Percentiles rank a stretch among this genome's conserved stretches.
Evolutionary conservation across 2,888 invertebrate genomes (phyloP).

Genomic region (Mechanitis mazaeus): DNA sequence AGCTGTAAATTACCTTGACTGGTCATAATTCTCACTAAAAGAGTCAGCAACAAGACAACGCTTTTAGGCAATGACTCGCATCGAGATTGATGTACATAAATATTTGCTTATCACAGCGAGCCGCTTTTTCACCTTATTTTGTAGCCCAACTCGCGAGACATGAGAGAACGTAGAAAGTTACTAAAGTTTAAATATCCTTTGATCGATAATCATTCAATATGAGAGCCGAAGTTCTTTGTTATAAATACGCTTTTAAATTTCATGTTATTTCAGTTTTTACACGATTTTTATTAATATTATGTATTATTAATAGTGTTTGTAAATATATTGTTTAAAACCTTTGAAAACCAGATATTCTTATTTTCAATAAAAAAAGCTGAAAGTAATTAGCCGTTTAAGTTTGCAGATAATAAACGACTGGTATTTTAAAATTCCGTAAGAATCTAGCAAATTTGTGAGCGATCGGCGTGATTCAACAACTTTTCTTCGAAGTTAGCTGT

Average conservation of each 20-base stretch:
- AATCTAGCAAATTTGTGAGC: constrained; percentile 67
- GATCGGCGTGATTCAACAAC: constrained; percentile 71
- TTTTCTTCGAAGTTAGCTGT: constrained; percentile 57
- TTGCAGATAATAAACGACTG: constrained; percentile 54
- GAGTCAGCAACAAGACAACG: constrained; percentile 63
- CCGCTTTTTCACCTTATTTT: constrained; percentile 40
- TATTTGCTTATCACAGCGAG: constrained; percentile 63
- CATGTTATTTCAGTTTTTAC: no score
- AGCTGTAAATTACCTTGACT: constrained; percentile 59
- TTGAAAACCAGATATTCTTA: no score
- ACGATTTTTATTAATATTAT: no score
- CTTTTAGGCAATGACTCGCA: constrained; percentile 69
- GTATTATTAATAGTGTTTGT: no score
- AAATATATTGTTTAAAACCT: no score
- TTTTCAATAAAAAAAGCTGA: constrained; percentile 14
- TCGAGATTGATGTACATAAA: constrained; percentile 50
- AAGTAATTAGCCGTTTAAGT: constrained; percentile 29
- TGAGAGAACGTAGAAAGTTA: constrained; percentile 51
- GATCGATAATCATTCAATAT: constrained; percentile 50
- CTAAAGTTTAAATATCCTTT: constrained; percentile 54
- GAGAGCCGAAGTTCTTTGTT: constrained; percentile 28
- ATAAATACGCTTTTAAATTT: no score
- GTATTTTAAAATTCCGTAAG: constrained; percentile 69
- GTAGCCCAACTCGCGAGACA: constrained; percentile 54
- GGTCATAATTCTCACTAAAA: constrained; percentile 59